phyloP scores from a whole-genome alignment of 1,140 invertebrate genomes.

The Andrena cerasifolii region DNA sequence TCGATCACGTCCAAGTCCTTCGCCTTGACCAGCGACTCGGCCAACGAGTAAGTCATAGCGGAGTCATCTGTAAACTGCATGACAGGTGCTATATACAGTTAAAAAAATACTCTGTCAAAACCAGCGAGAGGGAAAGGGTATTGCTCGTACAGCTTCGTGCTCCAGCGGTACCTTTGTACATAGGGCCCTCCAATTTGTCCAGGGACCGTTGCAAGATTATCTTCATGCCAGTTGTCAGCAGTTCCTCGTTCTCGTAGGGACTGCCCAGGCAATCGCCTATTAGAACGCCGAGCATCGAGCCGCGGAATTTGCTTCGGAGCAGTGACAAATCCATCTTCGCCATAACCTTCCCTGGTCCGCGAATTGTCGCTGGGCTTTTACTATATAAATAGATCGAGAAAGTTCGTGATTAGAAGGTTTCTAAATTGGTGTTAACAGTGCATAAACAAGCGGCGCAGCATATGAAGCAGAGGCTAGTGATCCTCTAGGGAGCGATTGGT shows the following conservation, averaged over 20 bases:
- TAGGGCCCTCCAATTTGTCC: conserved; percentile 84
- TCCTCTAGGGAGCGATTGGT: no score
- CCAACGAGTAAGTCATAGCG: conserved; percentile 88
- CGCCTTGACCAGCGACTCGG: conserved; percentile 85
- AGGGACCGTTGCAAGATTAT: conserved; percentile 84
- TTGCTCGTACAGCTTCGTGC: neutral
- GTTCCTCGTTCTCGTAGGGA: conserved; percentile 86
- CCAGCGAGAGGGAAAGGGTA: conserved; percentile 26
- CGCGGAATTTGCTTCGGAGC: conserved; percentile 85
- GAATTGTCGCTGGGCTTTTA: neutral
- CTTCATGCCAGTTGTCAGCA: conserved; percentile 79
- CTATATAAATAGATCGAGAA: no score
- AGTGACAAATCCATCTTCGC: conserved; percentile 77
- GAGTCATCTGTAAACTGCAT: conserved; percentile 90
- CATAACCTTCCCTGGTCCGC: conserved; percentile 24
- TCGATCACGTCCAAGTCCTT: conserved; percentile 83
- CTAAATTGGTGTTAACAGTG: no score
- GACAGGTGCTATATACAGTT: conserved; percentile 82
- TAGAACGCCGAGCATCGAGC: conserved; percentile 86
- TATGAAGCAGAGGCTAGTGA: no score
- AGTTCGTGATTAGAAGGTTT: neutral
- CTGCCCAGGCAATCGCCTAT: conserved; percentile 89
- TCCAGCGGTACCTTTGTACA: conserved; percentile 82
- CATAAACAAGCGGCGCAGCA: no score
- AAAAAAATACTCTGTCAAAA: conserved; percentile 43